Conservation (phyloP, 2,797 vertebrate genomes). For the Pteropus rufus region DNA sequence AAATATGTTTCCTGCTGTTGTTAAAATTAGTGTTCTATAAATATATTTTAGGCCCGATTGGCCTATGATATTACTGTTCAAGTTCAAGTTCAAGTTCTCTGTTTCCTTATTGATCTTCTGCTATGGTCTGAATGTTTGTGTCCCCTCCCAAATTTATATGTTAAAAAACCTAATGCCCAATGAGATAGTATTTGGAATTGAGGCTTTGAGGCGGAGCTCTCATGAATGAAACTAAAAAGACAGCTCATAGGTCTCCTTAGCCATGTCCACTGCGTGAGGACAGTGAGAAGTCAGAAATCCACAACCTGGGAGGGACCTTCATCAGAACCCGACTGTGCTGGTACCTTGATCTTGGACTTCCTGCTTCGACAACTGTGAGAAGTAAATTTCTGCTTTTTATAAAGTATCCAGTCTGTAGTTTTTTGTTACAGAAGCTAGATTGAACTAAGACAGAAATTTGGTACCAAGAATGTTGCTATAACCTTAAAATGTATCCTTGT, state of each 20-base stretch:
- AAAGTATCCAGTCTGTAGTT: background rate
- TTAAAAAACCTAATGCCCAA: background rate
- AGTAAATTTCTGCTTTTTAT: background rate
- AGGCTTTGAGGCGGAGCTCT: background rate
- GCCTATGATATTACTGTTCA: background rate
- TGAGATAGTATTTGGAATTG: background rate
- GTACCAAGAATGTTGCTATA: background rate
- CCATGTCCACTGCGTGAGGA: background rate
- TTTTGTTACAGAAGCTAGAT: background rate
- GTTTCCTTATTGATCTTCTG: background rate
- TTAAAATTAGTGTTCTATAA: background rate
- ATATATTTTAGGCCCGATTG: background rate
- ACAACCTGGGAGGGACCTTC: background rate
- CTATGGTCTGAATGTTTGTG: background rate
- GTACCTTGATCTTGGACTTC: background rate
- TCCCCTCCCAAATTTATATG: background rate
- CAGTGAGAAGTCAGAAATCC: background rate
- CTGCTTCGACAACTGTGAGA: background rate
- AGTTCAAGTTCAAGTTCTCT: background rate
- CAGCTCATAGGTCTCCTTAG: background rate
- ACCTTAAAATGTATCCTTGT: background rate
- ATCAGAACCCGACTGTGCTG: background rate
- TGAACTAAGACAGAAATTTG: background rate
- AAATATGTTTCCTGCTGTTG: background rate
- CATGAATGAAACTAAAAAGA: background rate